Evolutionary conservation across 2,797 vertebrate species (phyloP).

Genomic region (Gambusia yucatana): DNA sequence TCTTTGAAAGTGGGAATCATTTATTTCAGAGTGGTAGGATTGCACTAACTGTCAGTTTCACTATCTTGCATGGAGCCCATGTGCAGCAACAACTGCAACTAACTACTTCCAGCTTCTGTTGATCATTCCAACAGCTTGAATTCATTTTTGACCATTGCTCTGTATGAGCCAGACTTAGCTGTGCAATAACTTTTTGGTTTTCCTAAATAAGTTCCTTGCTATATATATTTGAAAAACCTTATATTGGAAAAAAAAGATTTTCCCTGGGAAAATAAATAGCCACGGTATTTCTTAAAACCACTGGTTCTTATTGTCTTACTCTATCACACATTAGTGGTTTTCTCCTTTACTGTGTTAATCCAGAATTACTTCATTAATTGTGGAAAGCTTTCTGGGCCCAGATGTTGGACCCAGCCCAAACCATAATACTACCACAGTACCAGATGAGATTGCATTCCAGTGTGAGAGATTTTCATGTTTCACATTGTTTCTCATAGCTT

Average conservation of each 20-base stretch:
- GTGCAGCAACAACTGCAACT: background rate
- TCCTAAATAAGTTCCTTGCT: background rate
- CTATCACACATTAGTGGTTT: constrained; percentile 2
- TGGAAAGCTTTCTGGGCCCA: background rate
- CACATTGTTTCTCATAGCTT: background rate
- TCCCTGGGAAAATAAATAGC: background rate
- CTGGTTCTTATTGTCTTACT: background rate
- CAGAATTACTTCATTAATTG: background rate
- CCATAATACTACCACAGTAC: background rate
- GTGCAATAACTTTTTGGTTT: background rate
- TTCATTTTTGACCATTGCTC: background rate
- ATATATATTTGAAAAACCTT: background rate
- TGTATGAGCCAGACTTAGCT: constrained; percentile 5
- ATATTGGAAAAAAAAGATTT: constrained; percentile 1
- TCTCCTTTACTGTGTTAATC: background rate
- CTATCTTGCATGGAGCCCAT: background rate
- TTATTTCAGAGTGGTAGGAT: background rate
- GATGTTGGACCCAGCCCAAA: background rate
- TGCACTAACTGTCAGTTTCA: background rate
- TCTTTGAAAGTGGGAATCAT: background rate
- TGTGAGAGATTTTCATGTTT: background rate
- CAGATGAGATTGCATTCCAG: background rate
- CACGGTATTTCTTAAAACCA: background rate
- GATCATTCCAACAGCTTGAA: constrained; percentile 5
- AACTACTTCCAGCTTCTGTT: constrained; percentile 15